phyloP scores from a whole-genome alignment of 2,113 vertebrate genomes.

The Aphyosemion australe region DNA sequence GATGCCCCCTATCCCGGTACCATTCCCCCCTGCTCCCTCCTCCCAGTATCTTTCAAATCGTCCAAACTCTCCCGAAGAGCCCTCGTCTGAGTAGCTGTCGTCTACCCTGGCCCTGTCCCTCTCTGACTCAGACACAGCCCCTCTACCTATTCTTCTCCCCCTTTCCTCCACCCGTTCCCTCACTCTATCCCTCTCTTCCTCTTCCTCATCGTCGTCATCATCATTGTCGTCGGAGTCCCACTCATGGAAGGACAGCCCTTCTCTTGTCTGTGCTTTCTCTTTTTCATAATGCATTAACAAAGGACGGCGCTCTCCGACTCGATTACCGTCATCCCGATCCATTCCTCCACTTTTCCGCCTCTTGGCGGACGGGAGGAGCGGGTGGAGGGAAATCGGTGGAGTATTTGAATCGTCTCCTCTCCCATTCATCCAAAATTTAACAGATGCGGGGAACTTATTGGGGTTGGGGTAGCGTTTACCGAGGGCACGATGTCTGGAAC shows the following conservation, averaged over 20 bases:
- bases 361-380: conserved; percentile 75
- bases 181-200: conserved; percentile 58
- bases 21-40: conserved; percentile 77
- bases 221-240: conserved; percentile 82
- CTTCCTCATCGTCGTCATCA: conserved; percentile 60
- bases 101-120: conserved; percentile 74
- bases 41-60: conserved; percentile 89
- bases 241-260: conserved; percentile 81
- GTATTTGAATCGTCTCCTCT: conserved; percentile 67
- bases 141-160: conserved; percentile 67
- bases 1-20: conserved; percentile 77
- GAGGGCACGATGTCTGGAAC: conserved; percentile 64
- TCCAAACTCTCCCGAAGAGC: conserved; percentile 81
- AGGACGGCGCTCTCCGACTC: conserved; percentile 77
- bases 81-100: conserved; percentile 81
- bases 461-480: conserved; percentile 80
- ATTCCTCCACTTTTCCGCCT: conserved; percentile 73
- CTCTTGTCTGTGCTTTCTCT: conserved; percentile 77
- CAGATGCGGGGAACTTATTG: conserved; percentile 81
- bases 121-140: conserved; percentile 81
- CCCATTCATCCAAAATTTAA: conserved; percentile 82
- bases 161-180: conserved; percentile 64
- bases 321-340: conserved; percentile 68
- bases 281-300: conserved; percentile 80
- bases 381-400: conserved; percentile 75